Conservation (phyloP, 2,797 vertebrate genomes). For the Phyllotis vaccarum region DNA sequence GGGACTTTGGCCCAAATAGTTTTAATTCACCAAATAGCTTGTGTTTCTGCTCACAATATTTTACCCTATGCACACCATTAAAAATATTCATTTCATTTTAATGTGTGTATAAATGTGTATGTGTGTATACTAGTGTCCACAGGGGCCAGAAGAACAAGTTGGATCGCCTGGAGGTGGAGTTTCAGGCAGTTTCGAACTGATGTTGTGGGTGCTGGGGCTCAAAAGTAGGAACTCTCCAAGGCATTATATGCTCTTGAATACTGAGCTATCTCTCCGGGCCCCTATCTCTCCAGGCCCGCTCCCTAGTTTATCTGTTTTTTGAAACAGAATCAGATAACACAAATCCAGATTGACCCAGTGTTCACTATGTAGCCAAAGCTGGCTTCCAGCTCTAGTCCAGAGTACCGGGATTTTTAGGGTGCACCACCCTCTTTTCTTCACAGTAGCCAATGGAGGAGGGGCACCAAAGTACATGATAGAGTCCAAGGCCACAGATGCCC, state of each 20-base stretch:
- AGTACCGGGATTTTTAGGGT: background rate
- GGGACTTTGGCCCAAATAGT: background rate
- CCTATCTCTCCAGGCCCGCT: background rate
- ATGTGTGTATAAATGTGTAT: background rate
- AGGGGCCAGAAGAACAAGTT: background rate
- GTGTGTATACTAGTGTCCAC: background rate
- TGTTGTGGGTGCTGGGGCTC: background rate
- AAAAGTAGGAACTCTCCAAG: background rate
- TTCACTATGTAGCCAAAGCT: background rate
- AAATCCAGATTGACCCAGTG: background rate
- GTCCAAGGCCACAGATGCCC: background rate
- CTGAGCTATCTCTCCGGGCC: background rate
- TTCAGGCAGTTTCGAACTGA: background rate
- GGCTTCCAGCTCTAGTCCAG: background rate
- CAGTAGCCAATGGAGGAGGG: accelerated
- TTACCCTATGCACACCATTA: background rate
- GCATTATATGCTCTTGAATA: background rate
- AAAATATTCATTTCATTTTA: background rate
- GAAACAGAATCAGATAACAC: background rate
- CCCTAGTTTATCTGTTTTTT: background rate
- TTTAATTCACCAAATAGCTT: background rate
- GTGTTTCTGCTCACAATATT: background rate
- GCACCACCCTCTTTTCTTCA: background rate
- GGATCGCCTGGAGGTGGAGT: background rate
- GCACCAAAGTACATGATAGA: background rate